Evolutionary conservation across 2,797 vertebrate genomes (phyloP), one percentile per base, ranked within the genome.

Genomic region (Micrastur ruficollis): DNA sequence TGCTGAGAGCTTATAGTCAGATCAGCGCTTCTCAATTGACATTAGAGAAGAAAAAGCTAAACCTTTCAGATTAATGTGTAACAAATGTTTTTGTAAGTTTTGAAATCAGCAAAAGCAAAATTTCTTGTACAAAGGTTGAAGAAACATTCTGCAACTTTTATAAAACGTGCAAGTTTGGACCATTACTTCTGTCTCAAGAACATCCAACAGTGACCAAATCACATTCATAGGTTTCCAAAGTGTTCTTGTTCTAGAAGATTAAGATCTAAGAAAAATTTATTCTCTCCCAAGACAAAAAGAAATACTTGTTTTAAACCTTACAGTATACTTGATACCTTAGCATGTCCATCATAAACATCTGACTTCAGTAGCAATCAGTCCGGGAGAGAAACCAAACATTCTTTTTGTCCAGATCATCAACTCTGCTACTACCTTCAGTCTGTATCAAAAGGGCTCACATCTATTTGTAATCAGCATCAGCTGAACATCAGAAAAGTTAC

Each of bases 221-320:
- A 63, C 2, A 15, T 79, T 78, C 32, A 26, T 27, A 65, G 20
- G 15, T 83, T 82, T 42, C 85, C 65, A 55, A 67, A 87, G 71
- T 52, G 61, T 74, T 87, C 63, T 94, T 94, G 20, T 52, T 89
- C 53, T 73, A 76, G 49, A 87, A 93, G 52, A 76, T 53, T 50
- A 86, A 6, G 38, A 53, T 80, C 55, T 63, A 76, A 90, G 63
- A 90, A 94, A 95, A 88, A 61, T 14, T 23, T 91, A 68, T 78
- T 78, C 31, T 74, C 81, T 91, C 47, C 73, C 81, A 80, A 91
- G 70, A 66, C 71, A 92, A 94, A 95, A 86, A 36, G n/a, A 92
- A 85, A 34, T 2, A 67, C 32, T 73, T 73, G 46, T 65, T 93
- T 87, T 80, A 88, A 90, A 85, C 46, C 59, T 78, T 81, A 71